phyloP scores from a whole-genome alignment of 2,888 invertebrate species.

The Lypha dubia region DNA sequence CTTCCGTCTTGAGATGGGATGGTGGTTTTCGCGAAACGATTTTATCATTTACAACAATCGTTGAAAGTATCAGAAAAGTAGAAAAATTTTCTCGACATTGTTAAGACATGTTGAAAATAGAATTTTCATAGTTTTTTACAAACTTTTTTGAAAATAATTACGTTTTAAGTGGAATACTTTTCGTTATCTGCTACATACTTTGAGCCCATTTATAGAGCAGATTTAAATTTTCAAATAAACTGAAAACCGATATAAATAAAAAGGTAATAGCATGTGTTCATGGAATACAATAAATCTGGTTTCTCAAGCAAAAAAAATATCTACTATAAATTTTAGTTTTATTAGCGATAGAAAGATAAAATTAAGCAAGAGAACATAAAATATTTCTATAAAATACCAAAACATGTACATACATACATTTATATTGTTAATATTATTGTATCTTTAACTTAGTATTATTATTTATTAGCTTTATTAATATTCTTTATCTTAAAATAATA shows the following conservation, averaged over 20 bases:
- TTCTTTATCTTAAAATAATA: constrained; percentile 80
- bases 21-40: too few relatives aligned
- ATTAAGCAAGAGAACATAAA: constrained; percentile 30
- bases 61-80: too few relatives aligned
- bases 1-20: too few relatives aligned
- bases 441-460: constrained; percentile 78
- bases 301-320: constrained; percentile 22
- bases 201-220: not conserved
- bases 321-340: constrained; percentile 39
- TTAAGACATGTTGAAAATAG: too few relatives aligned
- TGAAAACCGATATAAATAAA: not conserved
- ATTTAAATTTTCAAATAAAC: not conserved
- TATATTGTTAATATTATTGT: constrained; percentile 71
- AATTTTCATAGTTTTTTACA: not conserved
- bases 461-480: constrained; percentile 82
- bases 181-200: not conserved
- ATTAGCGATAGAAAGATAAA: constrained; percentile 51
- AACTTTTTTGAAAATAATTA: not conserved
- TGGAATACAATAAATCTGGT: constrained; percentile 24
- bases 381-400: constrained; percentile 34
- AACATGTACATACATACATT: constrained; percentile 13
- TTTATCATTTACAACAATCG: too few relatives aligned
- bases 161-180: not conserved
- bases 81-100: too few relatives aligned
- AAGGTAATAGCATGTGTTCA: not conserved